Conservation (phyloP, 1,140 invertebrate species). For the Drosophila arawakana region DNA sequence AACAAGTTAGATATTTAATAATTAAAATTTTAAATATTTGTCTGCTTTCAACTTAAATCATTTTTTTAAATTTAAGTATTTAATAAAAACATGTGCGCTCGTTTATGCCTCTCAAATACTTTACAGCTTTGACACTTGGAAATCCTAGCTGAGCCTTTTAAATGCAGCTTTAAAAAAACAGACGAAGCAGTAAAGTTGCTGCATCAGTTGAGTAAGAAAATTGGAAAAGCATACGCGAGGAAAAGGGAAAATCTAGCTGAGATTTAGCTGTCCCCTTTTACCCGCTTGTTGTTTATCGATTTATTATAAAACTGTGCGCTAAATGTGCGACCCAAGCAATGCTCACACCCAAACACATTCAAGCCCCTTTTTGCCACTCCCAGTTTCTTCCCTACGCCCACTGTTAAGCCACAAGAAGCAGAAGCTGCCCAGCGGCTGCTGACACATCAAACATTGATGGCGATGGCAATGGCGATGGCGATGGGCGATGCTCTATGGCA, state of each 20-base stretch:
- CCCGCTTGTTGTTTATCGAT: constrained; percentile 57
- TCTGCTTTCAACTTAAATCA: no score
- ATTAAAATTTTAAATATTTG: no score
- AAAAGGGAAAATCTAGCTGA: constrained; percentile 43
- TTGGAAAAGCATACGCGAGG: not conserved
- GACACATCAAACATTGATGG: constrained; percentile 69
- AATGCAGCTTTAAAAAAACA: constrained; percentile 4
- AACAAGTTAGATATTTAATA: no score
- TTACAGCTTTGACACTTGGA: constrained; percentile 15
- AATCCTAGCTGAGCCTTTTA: constrained; percentile 13
- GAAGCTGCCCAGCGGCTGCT: constrained; percentile 49
- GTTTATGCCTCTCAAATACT: not conserved
- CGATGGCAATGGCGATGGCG: constrained; percentile 69
- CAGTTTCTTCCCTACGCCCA: not conserved
- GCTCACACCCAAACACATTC: constrained; percentile 50
- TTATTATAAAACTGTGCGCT: constrained; percentile 72
- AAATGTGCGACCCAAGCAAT: constrained; percentile 52
- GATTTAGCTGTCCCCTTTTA: constrained; percentile 44
- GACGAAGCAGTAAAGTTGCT: constrained; percentile 3
- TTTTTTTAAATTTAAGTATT: no score
- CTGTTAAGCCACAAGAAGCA: not conserved
- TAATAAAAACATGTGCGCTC: no score
- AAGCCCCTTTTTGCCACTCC: not conserved
- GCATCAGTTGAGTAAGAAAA: not conserved
- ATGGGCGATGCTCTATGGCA: constrained; percentile 50